A percentile compares a stretch with the other conserved stretches of the same genome.
Evolutionary conservation across 2,113 vertebrate genomes (phyloP).

Genomic region (Oxyruncus cristatus): DNA sequence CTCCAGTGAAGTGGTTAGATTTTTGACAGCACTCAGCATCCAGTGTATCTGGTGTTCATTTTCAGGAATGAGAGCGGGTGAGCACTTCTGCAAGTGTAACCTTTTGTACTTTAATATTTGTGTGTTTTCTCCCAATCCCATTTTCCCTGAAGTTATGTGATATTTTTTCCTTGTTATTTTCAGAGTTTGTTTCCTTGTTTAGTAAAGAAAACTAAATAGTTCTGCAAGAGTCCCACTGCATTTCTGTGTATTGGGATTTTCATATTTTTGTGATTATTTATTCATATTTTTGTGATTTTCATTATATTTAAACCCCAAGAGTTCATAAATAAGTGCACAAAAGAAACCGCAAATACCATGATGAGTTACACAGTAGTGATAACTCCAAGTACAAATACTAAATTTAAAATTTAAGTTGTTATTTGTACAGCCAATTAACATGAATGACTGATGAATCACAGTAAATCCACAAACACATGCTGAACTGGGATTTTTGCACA

Average conservation of each 20-base stretch:
- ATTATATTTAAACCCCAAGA: background rate
- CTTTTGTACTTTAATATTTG: constrained; percentile 38
- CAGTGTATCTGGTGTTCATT: constrained; percentile 20
- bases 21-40: constrained; percentile 10
- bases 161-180: background rate
- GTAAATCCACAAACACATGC: constrained; percentile 22
- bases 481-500: constrained; percentile 22
- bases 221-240: background rate
- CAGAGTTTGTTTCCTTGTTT: background rate
- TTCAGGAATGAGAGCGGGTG: constrained; percentile 16
- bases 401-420: constrained; percentile 28
- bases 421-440: constrained; percentile 23
- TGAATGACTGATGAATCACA: constrained; percentile 31
- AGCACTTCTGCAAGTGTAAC: constrained; percentile 17
- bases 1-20: constrained; percentile 28
- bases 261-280: constrained; percentile 10
- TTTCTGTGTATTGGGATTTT: background rate
- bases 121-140: background rate
- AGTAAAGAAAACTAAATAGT: background rate
- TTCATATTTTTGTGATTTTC: background rate
- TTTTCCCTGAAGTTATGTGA: constrained; percentile 6
- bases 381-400: constrained; percentile 32
- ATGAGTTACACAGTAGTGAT: constrained; percentile 28
- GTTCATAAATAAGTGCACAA: background rate
- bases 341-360: background rate